Base-by-base conservation (phyloP, 2,113 vertebrate genomes). In the Ictalurus furcatus region DNA sequence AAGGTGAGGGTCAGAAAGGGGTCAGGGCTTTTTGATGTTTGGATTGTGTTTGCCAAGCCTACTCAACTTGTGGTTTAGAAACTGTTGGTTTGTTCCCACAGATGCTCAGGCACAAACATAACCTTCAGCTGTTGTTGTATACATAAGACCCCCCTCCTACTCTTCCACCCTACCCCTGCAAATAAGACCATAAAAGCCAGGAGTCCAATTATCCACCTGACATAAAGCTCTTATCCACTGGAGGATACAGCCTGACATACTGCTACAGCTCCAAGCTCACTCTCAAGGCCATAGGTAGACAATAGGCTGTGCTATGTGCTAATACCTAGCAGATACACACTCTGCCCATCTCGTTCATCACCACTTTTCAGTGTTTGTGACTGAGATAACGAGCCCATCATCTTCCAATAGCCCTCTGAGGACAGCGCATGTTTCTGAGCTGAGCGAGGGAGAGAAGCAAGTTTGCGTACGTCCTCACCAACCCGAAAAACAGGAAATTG, bases 171-270 rank as follows among this genome's bases (percentile, higher is more conserved):
- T 52, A 84, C 28, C 59, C 56, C 34, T n/a, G 88, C 74, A 86
- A 91, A 91, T 90, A 89, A 90, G 89, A 84, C 89, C 84, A 90
- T 91, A 91, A 91, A 91, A 91, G 84, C 87, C 87, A 86, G 71
- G 84, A 91, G 88, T 91, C 90, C 90, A 90, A 90, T 91, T 91
- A 91, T 87, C 86, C 89, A 88, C 89, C 90, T 88, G 90, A 91
- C 89, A 91, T 91, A 91, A 90, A 91, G 90, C 90, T 86, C 89
- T 89, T 87, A 79, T 87, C 89, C 86, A 76, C 85, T 85, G 79
- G 87, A 90, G 89, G 84, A 88, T 90, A 88, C 87, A 63, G 84
- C 87, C 85, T 88, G 87, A 90, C 89, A 89, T 89, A 89, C 84
- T 89, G 88, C 84, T 89, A 44, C 61, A 80, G 88, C 88, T 89